Percentiles rank a stretch among this genome's conserved stretches.
phyloP scores from a whole-genome alignment of 1,140 invertebrate genomes.

The Tetranychus cinnabarinus region DNA sequence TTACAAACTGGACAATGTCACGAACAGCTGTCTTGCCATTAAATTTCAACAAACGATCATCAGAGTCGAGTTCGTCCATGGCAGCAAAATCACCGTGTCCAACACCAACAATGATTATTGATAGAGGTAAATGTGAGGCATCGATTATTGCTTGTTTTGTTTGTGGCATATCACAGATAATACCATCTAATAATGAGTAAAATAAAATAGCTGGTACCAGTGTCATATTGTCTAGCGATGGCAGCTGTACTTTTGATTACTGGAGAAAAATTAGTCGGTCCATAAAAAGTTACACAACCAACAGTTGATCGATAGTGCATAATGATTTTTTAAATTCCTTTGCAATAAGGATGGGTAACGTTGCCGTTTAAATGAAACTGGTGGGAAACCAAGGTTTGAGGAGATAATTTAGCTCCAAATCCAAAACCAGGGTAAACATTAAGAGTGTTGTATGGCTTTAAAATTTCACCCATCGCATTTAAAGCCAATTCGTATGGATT shows the following conservation, averaged over 20 bases:
- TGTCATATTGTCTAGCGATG: constrained; percentile 9
- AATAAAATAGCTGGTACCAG: constrained; percentile 26
- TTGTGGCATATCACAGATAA: constrained; percentile 38
- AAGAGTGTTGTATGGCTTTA: constrained; percentile 32
- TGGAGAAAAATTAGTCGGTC: constrained; percentile 39
- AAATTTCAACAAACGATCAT: constrained; percentile 4
- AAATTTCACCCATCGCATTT: constrained; percentile 33
- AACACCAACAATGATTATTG: constrained; percentile 29
- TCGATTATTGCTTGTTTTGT: constrained; percentile 31
- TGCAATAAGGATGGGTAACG: constrained; percentile 15
- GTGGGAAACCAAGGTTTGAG: constrained; percentile 11
- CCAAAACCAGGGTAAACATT: constrained; percentile 10
- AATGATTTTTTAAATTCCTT: constrained; percentile 22
- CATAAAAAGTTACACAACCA: constrained; percentile 30
- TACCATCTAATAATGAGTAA: constrained; percentile 40
- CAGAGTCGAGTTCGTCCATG: constrained; percentile 12
- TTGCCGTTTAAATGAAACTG: constrained; percentile 12
- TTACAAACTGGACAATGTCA: constrained; percentile 13
- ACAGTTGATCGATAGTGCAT: constrained; percentile 23
- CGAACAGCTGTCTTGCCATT: constrained; percentile 9
- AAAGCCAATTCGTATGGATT: constrained; percentile 37
- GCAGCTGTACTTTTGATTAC: constrained; percentile 27
- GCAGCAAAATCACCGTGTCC: constrained; percentile 31
- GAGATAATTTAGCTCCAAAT: constrained; percentile 11
- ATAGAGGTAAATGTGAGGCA: constrained; percentile 31